A percentile compares a stretch with the other conserved stretches of the same genome.
Evolutionary conservation across 2,797 vertebrate species (phyloP).

Genomic region (Hyperoplus lanceolatus): DNA sequence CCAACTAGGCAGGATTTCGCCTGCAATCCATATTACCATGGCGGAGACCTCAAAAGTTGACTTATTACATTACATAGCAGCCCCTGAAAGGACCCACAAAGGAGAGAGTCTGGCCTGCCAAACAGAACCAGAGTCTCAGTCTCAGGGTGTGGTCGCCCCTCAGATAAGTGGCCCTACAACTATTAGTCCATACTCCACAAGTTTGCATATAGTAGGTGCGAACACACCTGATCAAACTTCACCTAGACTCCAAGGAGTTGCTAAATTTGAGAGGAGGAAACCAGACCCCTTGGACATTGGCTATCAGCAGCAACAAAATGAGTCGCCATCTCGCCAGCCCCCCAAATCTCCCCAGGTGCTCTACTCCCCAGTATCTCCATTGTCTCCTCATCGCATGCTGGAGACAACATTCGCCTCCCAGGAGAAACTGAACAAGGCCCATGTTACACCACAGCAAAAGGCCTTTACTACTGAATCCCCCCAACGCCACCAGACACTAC

Average conservation of each 20-base stretch:
- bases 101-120: slow-evolving; percentile 99
- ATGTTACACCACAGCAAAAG: slow-evolving; percentile 98
- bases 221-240: slow-evolving; percentile 85
- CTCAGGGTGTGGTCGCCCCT: slow-evolving; percentile 90
- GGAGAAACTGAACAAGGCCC: slow-evolving; percentile 98
- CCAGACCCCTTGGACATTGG: slow-evolving; percentile 97
- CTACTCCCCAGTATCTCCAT: slow-evolving; percentile 96
- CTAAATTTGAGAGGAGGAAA: slow-evolving; percentile 96
- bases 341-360: slow-evolving; percentile 99
- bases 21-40: slow-evolving; percentile 96
- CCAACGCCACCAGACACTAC: slow-evolving; percentile 94
- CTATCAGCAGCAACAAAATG: slow-evolving; percentile 90
- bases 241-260: slow-evolving; percentile 86
- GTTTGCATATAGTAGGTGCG: slow-evolving; percentile 92
- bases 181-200: slow-evolving; percentile 94
- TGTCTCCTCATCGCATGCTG: slow-evolving; percentile 96
- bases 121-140: slow-evolving; percentile 94
- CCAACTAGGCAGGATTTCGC: slow-evolving; percentile 92
- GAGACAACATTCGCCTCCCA: slow-evolving; percentile 96
- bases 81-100: slow-evolving; percentile 95
- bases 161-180: slow-evolving; percentile 94
- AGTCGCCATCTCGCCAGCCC: slow-evolving; percentile 92
- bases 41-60: slow-evolving; percentile 94
- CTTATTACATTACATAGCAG: slow-evolving; percentile 96
- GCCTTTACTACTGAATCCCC: slow-evolving; percentile 92